Evolutionary conservation across 2,797 vertebrate genomes (phyloP).

Genomic region (Uromys caudimaculatus): DNA sequence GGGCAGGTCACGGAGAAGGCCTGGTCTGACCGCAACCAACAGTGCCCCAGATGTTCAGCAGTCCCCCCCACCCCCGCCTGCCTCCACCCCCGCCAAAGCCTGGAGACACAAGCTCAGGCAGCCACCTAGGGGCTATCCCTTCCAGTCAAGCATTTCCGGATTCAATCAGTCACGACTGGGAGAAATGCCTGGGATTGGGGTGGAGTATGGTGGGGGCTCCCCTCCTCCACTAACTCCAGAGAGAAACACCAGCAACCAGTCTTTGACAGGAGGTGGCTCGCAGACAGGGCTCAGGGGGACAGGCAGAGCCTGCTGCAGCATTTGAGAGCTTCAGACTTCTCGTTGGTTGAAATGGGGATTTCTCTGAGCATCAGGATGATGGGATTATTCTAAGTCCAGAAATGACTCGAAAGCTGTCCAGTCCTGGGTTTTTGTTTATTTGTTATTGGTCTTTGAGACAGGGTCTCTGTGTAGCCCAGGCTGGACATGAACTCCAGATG

Average conservation of each 20-base stretch:
- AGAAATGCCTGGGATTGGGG: conserved; percentile 12
- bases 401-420: not conserved
- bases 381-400: conserved; percentile 19
- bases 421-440: not conserved
- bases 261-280: not conserved
- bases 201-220: not conserved
- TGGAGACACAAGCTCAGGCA: not conserved
- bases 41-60: not conserved
- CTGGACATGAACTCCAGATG: not conserved
- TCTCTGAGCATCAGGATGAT: not conserved
- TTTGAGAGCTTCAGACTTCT: not conserved
- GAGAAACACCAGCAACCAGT: not conserved
- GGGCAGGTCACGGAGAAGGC: not conserved
- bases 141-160: conserved; percentile 35
- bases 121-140: not conserved
- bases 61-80: accelerated
- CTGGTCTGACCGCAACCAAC: not conserved
- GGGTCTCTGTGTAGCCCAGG: not conserved
- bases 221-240: not conserved
- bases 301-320: not conserved
- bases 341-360: not conserved
- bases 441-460: not conserved
- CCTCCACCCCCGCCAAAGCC: not conserved
- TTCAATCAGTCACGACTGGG: conserved; percentile 49
- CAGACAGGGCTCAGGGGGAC: not conserved